These are phyloP conservation scores for Penaeus indicus DNA, from an alignment of 1,140 invertebrate genomes.

Conservation along the genomic window DNA sequence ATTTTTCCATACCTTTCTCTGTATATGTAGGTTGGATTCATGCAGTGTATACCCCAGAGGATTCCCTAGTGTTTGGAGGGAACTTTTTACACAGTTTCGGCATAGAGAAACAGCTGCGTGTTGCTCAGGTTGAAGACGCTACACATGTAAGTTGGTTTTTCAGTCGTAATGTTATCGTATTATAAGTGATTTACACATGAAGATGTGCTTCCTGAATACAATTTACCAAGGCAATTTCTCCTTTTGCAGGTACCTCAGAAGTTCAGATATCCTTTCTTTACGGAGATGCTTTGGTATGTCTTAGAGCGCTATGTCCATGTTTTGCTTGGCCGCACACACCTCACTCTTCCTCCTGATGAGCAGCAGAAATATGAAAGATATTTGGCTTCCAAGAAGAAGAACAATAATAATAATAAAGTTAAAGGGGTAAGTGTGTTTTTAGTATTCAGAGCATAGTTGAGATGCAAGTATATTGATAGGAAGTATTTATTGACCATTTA, in stretches of 20 bases:
- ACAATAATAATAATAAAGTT: constrained; percentile 57
- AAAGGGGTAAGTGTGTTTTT: constrained; percentile 20
- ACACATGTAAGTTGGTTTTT: constrained; percentile 78
- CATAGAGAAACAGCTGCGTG: constrained; percentile 76
- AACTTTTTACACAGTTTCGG: constrained; percentile 98
- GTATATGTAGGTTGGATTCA: constrained; percentile 90
- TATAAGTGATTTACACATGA: too few relatives aligned
- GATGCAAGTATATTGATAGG: too few relatives aligned
- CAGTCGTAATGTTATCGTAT: neutral
- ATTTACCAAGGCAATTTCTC: neutral
- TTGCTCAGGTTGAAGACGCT: constrained; percentile 93
- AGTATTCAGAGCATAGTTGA: too few relatives aligned
- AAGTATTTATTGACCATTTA: too few relatives aligned
- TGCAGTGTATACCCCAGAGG: constrained; percentile 95
- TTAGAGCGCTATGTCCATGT: constrained; percentile 92
- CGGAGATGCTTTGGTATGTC: constrained; percentile 98
- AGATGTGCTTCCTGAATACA: neutral
- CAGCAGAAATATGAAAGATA: constrained; percentile 56
- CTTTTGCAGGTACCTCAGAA: constrained; percentile 88
- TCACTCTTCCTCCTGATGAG: constrained; percentile 69
- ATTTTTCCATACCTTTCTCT: constrained; percentile 54
- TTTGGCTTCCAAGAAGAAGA: constrained; percentile 40
- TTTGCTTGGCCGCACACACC: constrained; percentile 85
- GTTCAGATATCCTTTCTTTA: constrained; percentile 97
- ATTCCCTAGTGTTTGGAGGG: constrained; percentile 97